phyloP scores from a whole-genome alignment of 2,888 invertebrate species.

The Macrosiphum euphorbiae region DNA sequence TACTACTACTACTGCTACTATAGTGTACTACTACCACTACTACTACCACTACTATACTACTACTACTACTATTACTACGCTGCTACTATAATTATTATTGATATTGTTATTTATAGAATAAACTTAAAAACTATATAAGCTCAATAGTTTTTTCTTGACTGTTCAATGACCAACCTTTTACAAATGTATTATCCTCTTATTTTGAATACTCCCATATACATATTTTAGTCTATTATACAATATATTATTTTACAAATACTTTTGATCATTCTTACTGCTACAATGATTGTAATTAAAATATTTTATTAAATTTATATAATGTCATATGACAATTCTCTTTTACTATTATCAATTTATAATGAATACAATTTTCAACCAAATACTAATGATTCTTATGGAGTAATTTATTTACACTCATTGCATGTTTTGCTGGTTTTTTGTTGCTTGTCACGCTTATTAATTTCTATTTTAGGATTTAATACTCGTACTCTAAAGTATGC shows the following conservation, averaged over 20 bases:
- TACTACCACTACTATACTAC: too few species aligned
- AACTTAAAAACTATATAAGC: slow-evolving; percentile 12
- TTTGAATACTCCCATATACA: neutral
- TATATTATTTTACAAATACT: slow-evolving; percentile 18
- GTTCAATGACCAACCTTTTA: neutral
- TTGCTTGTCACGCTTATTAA: slow-evolving; percentile 65
- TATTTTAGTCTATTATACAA: neutral
- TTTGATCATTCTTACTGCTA: slow-evolving; percentile 17
- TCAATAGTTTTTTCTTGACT: slow-evolving; percentile 21
- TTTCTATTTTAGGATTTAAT: slow-evolving; percentile 64
- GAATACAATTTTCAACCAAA: neutral
- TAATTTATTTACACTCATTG: slow-evolving; percentile 62
- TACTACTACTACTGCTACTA: too few species aligned
- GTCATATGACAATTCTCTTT: neutral
- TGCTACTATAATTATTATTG: neutral
- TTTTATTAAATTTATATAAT: slow-evolving; percentile 15
- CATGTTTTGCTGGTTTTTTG: slow-evolving; percentile 64
- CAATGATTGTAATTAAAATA: slow-evolving; percentile 51
- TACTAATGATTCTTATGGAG: slow-evolving; percentile 29
- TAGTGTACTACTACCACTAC: neutral
- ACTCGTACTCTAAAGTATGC: slow-evolving; percentile 63
- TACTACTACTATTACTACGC: neutral
- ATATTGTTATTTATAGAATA: slow-evolving; percentile 33
- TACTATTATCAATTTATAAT: neutral
- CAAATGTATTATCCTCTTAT: neutral